phyloP scores from a whole-genome alignment of 2,888 invertebrate species.

The Lycaena phlaeas region DNA sequence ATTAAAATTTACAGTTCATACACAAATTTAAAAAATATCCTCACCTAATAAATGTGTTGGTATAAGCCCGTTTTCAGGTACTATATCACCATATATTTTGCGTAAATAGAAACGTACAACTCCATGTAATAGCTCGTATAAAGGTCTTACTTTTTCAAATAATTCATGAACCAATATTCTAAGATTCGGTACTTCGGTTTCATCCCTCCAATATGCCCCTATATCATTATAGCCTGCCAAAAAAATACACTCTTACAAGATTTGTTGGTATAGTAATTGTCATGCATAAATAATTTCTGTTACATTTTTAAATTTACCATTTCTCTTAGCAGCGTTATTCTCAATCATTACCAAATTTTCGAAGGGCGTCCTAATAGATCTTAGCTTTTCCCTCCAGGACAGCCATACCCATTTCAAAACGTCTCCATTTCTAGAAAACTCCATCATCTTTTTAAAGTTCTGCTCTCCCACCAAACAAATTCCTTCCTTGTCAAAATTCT shows the following conservation, averaged over 20 bases:
- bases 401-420: conserved; percentile 77
- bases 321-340: conserved; percentile 75
- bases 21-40: conserved; percentile 2
- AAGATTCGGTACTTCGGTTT: conserved; percentile 75
- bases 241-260: no score
- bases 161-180: conserved; percentile 63
- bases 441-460: conserved; percentile 75
- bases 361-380: conserved; percentile 69
- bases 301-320: conserved; percentile 74
- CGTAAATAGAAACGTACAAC: conserved; percentile 77
- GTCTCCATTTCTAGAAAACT: conserved; percentile 48
- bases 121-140: conserved; percentile 81
- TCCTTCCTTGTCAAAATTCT: conserved; percentile 15
- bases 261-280: no score
- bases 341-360: conserved; percentile 66
- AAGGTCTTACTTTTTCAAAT: conserved; percentile 71
- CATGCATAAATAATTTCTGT: no score
- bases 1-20: no score
- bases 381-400: conserved; percentile 77
- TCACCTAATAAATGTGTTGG: conserved; percentile 80
- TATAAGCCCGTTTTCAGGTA: conserved; percentile 71
- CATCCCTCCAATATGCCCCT: conserved; percentile 77
- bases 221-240: conserved; percentile 74
- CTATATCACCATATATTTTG: conserved; percentile 67
- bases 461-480: conserved; percentile 75